Percentiles rank a stretch among this genome's conserved stretches.
Evolutionary conservation across 2,888 invertebrate species (phyloP).

Genomic region (Dasypogon diadema): DNA sequence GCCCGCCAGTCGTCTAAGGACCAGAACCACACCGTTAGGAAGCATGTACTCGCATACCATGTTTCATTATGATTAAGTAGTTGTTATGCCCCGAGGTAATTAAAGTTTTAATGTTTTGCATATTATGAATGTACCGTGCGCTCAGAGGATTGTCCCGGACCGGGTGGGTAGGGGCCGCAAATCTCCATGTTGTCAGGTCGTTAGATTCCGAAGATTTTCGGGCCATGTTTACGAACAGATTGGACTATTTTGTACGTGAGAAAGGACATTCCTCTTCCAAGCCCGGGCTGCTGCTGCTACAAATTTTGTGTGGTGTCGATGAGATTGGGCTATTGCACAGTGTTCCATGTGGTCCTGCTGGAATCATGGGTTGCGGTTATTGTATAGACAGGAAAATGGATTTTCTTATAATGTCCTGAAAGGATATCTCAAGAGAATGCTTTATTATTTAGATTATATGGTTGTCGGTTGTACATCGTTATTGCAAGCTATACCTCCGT

Average conservation of each 20-base stretch:
- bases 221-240: neutral
- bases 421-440: slow-evolving; percentile 41
- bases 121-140: slow-evolving; percentile 23
- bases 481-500: neutral
- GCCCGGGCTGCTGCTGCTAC: neutral
- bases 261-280: slow-evolving; percentile 8
- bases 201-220: slow-evolving; percentile 1
- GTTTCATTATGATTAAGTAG: slow-evolving; percentile 55
- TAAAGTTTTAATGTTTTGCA: slow-evolving; percentile 54
- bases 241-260: slow-evolving; percentile 35
- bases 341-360: slow-evolving; percentile 4
- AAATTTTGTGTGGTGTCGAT: slow-evolving; percentile 44
- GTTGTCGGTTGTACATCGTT: neutral
- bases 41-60: slow-evolving; percentile 36
- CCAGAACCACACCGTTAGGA: slow-evolving; percentile 1
- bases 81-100: slow-evolving; percentile 55
- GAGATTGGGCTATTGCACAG: slow-evolving; percentile 17
- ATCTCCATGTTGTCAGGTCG: slow-evolving; percentile 3
- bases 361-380: slow-evolving; percentile 6
- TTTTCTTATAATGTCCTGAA: slow-evolving; percentile 43
- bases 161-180: neutral
- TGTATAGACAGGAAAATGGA: slow-evolving; percentile 36
- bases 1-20: neutral
- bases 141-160: neutral
- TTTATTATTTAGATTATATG: slow-evolving; percentile 49